phyloP scores from a whole-genome alignment of 2,888 invertebrate genomes.

The Pristionchus arcanus region DNA sequence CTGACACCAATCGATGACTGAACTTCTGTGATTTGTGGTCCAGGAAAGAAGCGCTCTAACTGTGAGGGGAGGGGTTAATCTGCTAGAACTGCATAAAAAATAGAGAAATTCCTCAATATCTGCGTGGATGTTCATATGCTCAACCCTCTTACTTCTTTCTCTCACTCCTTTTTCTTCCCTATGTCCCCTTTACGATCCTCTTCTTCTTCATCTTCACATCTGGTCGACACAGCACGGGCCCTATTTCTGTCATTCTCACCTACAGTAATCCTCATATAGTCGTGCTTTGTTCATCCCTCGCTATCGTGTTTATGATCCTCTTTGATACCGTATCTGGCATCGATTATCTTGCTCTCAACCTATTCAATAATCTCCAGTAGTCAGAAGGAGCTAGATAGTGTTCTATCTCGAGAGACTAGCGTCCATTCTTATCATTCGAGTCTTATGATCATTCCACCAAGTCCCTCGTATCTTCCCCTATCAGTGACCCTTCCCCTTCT shows the following conservation, averaged over 20 bases:
- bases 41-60: too few relatives aligned
- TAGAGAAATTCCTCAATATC: too few relatives aligned
- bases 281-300: background rate
- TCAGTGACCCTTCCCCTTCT: background rate
- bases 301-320: conserved; percentile 8
- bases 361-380: background rate
- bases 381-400: too few relatives aligned
- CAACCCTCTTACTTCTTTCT: background rate
- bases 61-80: too few relatives aligned
- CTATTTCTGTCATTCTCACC: conserved; percentile 7
- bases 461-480: background rate
- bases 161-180: conserved; percentile 28
- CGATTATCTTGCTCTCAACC: background rate
- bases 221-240: conserved; percentile 6
- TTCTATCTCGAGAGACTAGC: too few relatives aligned
- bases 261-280: background rate
- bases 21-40: background rate
- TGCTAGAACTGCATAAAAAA: too few relatives aligned
- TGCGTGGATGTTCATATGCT: background rate
- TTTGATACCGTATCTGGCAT: background rate
- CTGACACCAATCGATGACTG: background rate
- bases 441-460: background rate
- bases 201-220: conserved; percentile 6
- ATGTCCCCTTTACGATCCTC: background rate
- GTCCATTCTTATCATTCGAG: background rate